phyloP scores from a whole-genome alignment of 2,113 vertebrate species.

The Laterallus jamaicensis region DNA sequence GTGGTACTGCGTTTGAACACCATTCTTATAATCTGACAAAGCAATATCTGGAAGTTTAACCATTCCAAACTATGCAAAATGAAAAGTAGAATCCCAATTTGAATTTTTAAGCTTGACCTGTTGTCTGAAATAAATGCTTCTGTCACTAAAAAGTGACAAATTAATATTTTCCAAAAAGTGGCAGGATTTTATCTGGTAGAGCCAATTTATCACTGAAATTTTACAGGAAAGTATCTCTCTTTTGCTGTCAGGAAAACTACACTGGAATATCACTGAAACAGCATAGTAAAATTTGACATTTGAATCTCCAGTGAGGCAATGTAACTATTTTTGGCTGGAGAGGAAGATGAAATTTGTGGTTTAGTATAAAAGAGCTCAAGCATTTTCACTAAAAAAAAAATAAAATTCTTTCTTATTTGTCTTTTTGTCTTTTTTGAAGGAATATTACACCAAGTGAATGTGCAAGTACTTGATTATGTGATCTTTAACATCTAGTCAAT shows the following conservation, averaged over 20 bases:
- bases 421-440: not conserved
- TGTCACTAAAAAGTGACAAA: not conserved
- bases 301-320: not conserved
- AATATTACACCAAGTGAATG: not conserved
- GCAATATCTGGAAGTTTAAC: not conserved
- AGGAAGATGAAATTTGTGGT: not conserved
- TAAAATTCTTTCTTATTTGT: not conserved
- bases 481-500: not conserved
- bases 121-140: not conserved
- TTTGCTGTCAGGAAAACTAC: not conserved
- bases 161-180: too few relatives aligned
- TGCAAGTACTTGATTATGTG: not conserved
- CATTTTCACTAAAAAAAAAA: not conserved
- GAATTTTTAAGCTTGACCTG: not conserved
- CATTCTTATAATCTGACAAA: not conserved
- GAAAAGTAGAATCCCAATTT: not conserved
- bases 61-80: not conserved
- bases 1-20: not conserved
- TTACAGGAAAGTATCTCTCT: not conserved
- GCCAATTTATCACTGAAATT: not conserved
- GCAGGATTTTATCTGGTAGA: not conserved
- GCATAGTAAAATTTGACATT: not conserved
- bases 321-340: not conserved
- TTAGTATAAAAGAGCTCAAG: not conserved
- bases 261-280: not conserved